These are phyloP conservation scores for Coreoperca whiteheadi DNA, from an alignment of 2,113 vertebrate genomes.

Conservation along the genomic window DNA sequence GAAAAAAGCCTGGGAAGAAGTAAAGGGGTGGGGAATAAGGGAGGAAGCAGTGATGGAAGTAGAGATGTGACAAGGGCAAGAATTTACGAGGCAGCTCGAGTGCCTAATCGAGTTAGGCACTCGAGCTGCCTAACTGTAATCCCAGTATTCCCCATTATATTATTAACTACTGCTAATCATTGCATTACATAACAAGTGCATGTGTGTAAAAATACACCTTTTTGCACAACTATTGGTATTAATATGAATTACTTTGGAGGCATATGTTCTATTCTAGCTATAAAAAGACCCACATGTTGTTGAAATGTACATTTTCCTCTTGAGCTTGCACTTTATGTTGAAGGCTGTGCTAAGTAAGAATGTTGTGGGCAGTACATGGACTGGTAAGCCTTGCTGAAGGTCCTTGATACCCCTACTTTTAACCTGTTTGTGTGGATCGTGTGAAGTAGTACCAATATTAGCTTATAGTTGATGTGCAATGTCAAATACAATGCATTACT, in stretches of 20 bases:
- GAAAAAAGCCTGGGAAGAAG: slow-evolving; percentile 44
- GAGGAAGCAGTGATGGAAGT: slow-evolving; percentile 26
- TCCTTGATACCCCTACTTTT: no score
- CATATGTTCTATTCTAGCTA: background rate
- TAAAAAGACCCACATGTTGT: background rate
- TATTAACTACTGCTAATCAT: background rate
- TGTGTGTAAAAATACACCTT: background rate
- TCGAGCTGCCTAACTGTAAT: slow-evolving; percentile 11
- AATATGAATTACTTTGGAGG: background rate
- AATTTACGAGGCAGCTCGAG: slow-evolving; percentile 42
- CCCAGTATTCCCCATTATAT: background rate
- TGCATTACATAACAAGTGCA: slow-evolving; percentile 5
- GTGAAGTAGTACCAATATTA: no score
- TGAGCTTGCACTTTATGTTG: background rate
- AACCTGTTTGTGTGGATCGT: no score
- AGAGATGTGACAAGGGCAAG: slow-evolving; percentile 30
- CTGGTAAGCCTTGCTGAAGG: background rate
- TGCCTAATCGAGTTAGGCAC: no score
- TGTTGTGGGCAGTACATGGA: background rate
- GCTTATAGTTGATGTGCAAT: no score
- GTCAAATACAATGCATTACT: no score
- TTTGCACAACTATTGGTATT: background rate
- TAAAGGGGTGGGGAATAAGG: slow-evolving; percentile 28
- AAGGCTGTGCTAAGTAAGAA: background rate
- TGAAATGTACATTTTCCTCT: background rate